Conservation (phyloP, 2,888 invertebrate species). For the Pyrrhia umbra region DNA sequence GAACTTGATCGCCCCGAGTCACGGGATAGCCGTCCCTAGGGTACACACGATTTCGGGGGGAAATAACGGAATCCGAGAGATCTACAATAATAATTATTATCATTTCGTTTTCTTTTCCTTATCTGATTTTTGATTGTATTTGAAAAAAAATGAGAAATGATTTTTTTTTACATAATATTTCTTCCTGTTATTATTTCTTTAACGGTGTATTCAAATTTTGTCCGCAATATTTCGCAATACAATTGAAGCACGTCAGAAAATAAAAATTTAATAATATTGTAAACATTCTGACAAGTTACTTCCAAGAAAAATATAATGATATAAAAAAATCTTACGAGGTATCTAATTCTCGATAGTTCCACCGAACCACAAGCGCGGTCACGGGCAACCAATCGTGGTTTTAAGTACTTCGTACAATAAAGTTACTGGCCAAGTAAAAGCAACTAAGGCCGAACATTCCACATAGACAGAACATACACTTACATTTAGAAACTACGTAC, state of each 20-base stretch:
- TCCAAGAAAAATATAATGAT: too few species aligned
- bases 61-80: constrained; percentile 34
- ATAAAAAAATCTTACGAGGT: too few species aligned
- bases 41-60: constrained; percentile 13
- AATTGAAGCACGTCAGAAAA: background rate
- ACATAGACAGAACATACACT: constrained; percentile 23
- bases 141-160: constrained; percentile 1
- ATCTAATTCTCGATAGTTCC: background rate
- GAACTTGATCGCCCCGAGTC: constrained; percentile 51
- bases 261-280: too few species aligned
- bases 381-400: background rate
- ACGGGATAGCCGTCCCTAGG: constrained; percentile 44
- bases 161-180: background rate
- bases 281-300: too few species aligned
- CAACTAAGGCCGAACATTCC: background rate
- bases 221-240: background rate
- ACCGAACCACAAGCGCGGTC: background rate
- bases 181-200: background rate
- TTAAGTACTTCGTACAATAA: background rate
- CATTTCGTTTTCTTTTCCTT: constrained; percentile 24
- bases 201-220: background rate
- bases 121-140: constrained; percentile 15
- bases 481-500: constrained; percentile 43
- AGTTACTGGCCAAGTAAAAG: background rate
- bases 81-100: constrained; percentile 39